Conservation (phyloP, 2,113 vertebrate genomes). For the Phrynosoma blainvillii region DNA sequence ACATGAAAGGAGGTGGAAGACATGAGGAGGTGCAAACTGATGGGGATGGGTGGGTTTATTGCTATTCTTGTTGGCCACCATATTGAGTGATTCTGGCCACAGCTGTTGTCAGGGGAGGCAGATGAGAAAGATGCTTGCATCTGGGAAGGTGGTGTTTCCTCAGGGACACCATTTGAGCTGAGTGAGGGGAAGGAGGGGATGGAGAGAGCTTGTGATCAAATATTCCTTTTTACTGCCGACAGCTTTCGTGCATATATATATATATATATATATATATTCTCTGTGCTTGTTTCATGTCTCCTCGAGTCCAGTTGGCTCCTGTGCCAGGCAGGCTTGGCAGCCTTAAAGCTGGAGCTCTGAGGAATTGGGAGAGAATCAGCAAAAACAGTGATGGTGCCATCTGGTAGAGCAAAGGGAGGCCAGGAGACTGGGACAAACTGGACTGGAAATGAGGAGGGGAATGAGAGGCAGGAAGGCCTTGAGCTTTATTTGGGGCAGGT, state of each 20-base stretch:
- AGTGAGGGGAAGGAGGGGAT: slow-evolving; percentile 17
- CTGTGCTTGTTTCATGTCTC: rapidly evolving
- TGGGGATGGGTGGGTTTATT: background rate
- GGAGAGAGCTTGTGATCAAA: slow-evolving; percentile 70
- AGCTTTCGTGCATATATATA: background rate
- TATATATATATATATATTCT: background rate
- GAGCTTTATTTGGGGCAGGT: too few relatives aligned
- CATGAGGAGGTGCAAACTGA: background rate
- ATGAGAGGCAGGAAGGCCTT: background rate
- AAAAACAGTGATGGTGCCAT: background rate
- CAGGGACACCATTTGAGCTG: slow-evolving; percentile 34
- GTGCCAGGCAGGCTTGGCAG: background rate
- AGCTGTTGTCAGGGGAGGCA: background rate
- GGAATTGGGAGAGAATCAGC: background rate
- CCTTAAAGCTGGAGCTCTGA: background rate
- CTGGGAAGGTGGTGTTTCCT: background rate
- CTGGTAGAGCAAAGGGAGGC: background rate
- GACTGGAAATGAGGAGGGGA: background rate
- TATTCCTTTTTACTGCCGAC: slow-evolving; percentile 70
- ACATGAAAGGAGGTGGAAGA: background rate
- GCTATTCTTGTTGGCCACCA: slow-evolving; percentile 11
- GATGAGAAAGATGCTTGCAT: background rate
- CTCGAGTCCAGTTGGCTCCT: rapidly evolving
- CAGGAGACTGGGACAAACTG: background rate
- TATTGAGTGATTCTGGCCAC: slow-evolving; percentile 40